Evolutionary conservation across 2,113 vertebrate genomes (phyloP), one percentile per base, ranked within the genome.

Genomic region (Trematomus loennbergii): DNA sequence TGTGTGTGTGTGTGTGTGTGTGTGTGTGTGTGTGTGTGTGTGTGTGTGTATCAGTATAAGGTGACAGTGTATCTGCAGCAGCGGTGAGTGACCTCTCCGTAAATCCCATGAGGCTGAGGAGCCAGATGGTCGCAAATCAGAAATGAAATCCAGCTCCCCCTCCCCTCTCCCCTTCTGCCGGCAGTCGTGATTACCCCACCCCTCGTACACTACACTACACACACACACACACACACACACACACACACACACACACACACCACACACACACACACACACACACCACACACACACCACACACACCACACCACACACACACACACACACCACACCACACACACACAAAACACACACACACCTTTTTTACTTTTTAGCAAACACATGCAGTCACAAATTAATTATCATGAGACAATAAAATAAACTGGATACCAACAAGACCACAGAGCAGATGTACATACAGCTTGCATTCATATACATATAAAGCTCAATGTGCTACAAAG

Each of bases 41-140:
- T 33, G 79, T 73, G 79, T 81, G 85, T 82, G 67, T 78, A 59
- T 66, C 49, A 69, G 83, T 78, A 86, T 89, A 83, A 82, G 90
- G 88, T 92, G 90, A 82, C 88, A 73, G 83, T 75, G 75, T 59
- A 57, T 64, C 85, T 90, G 66, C 72, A 79, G 66, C 87, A 85
- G 74, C 85, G 84, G 70, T 69, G 84, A 36, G 63, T 88, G 89
- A 93, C 93, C 91, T 93, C 91, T 83, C 75, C 40, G 66, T 93
- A 92, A 92, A 93, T 94, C 92, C 93, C 84, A 78, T 52, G 84
- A 77, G 90, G 84, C 64, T 88, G 57, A 88, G 81, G 71, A 82
- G 92, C 87, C 93, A 94, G 93, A 94, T 93, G 93, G 92, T 90
- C 81, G 16, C 89, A 89, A 89, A 94, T 91, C 89, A 82, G 82